A percentile compares a stretch with the other conserved stretches of the same genome.
phyloP scores from a whole-genome alignment of 2,888 invertebrate species.

The Lasius fuliginosus region DNA sequence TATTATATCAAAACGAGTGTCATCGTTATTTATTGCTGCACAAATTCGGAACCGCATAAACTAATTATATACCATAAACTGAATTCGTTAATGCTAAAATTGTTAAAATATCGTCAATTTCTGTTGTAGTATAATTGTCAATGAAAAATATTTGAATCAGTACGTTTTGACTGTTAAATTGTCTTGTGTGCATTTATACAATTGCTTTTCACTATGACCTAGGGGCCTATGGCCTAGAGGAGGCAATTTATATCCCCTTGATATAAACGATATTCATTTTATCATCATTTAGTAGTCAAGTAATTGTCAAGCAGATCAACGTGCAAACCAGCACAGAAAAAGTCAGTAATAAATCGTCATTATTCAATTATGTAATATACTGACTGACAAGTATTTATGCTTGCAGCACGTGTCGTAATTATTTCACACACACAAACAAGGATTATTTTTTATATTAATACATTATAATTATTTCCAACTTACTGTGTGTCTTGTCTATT shows the following conservation, averaged over 20 bases:
- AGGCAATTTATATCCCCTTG: conserved; percentile 19
- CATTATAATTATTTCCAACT: neutral
- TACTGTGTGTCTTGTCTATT: neutral
- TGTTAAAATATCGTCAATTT: neutral
- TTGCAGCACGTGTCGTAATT: neutral
- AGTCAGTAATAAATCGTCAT: neutral
- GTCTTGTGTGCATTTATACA: conserved; percentile 13
- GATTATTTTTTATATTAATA: neutral
- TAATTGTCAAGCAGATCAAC: neutral
- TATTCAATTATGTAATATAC: neutral
- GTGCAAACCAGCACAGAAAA: neutral
- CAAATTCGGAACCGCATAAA: neutral
- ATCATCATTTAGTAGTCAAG: neutral
- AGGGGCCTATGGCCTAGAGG: no score
- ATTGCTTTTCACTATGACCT: conserved; percentile 16
- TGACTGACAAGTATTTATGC: neutral
- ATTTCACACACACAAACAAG: neutral
- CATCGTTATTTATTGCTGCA: neutral
- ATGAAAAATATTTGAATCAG: neutral
- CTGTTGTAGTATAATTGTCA: neutral
- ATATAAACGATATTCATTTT: neutral
- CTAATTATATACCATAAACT: neutral
- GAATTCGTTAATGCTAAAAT: neutral
- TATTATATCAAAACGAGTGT: neutral
- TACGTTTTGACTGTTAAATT: neutral